Base-by-base conservation (phyloP, 2,797 vertebrate genomes). In the Eidolon dupreanum region DNA sequence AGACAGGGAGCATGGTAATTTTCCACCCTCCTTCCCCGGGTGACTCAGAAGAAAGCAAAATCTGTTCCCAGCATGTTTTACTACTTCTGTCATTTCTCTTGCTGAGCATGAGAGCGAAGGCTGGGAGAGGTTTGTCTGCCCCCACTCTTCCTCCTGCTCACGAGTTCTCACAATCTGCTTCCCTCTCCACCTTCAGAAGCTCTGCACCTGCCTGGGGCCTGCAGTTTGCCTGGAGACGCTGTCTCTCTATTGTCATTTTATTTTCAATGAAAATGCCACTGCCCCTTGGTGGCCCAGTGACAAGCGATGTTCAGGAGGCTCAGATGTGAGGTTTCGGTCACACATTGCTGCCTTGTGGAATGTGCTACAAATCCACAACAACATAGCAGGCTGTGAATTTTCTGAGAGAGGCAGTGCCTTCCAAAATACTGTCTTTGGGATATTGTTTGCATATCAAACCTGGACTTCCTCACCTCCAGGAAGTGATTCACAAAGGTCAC, bases 31-130 rank as follows among this genome's bases (percentile, higher is more conserved):
- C 55, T 74, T 93, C 86, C 59, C 70, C 13, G 24, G 31, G 70
- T 94, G 93, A 89, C 78, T 95, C 88, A 73, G 36, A 83, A 79
- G 85, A 73, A 83, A 61, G 74, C 65, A 33, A 57, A 77, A 38
- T 33, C 49, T 71, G 38, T 31, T 59, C 88, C 53, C 71, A 12
- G 78, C 53, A 31, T 65, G 75, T 68, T 49, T 55, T 7, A 12
- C 43, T 38, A 8, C 51, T 63, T 6, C 53, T 41, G 59, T 65
- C 31, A 0, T 22, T 75, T 86, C 43, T 92, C 33, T 79, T 13
- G 19, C 24, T 20, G 77, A 55, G 83, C 84, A 16, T 13, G 31
- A 75, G 71, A 33, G 10, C 13, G 24, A 41, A 57, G 61, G 38
- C 85, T 13, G 49, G 73, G 71, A 51, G 90, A 19, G 41, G 1